Evolutionary conservation across 2,888 invertebrate genomes (phyloP), one percentile per base, ranked within the genome.

Genomic region (Dryadula phaetusa): DNA sequence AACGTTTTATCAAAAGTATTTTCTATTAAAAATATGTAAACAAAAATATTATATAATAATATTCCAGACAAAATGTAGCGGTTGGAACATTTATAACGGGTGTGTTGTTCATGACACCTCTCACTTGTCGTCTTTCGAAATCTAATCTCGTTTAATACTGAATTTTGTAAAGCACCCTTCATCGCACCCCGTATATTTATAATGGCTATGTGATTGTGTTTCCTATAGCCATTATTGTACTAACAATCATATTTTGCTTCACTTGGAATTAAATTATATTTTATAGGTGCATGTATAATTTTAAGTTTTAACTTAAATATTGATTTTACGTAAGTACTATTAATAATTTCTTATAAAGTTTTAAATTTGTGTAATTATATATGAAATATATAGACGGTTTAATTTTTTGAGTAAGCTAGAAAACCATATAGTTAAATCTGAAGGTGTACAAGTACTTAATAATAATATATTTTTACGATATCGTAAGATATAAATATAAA

Each of bases 401-500:
- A 32, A 16, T 4, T 8, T 12, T 8, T 32, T 10, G 10, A 3
- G n/a, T 44, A 3, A 10, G 10, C 1, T 52, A 10, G 16, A 52
- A 18, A 28, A 1, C 52, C 28, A 52, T 58, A 28, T 77, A 79
- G 74, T 75, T 76, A 85, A 86, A 85, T 85, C 84, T 79, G 77
- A 78, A 78, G 76, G 76, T 80, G 79, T 82, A 82, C 71, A 49
- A 58, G 58, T 49, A 28, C 32, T 60, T 60, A 72, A 79, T 83
- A 86, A 87, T 86, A 84, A 82, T 83, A 83, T 79, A 80, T 58
- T 80, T 89, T 86, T 87, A 87, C 84, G 85, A 85, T 81, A 85
- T 84, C 79, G 82, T 44, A 56, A 84, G 82, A 82, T 82, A 88
- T 88, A 88, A 89, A 90, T 89, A 88, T 88, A 86, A 80, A 80